Evolutionary conservation across 2,888 invertebrate species (phyloP).

Genomic region (Mythimna vitellina): DNA sequence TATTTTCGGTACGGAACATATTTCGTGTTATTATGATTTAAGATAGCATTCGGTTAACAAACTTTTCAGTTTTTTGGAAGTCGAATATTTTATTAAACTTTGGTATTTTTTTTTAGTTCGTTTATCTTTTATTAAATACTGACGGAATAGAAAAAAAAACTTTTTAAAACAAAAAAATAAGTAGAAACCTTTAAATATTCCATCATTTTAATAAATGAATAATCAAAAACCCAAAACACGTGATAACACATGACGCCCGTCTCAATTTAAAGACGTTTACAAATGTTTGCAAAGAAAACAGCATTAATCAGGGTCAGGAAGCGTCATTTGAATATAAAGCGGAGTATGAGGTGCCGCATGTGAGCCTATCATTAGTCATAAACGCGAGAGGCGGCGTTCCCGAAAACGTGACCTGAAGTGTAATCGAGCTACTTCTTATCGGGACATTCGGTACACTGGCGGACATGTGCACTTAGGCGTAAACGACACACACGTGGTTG

Average conservation of each 20-base stretch:
- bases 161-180: background rate
- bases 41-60: background rate
- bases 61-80: background rate
- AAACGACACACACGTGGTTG: constrained; percentile 66
- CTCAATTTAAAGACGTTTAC: constrained; percentile 80
- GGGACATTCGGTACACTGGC: constrained; percentile 65
- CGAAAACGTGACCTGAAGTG: constrained; percentile 81
- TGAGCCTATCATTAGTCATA: constrained; percentile 90
- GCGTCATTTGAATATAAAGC: constrained; percentile 90
- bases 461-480: constrained; percentile 77
- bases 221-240: constrained; percentile 44
- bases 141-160: background rate
- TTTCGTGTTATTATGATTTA: constrained; percentile 27
- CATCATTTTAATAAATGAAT: background rate
- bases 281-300: constrained; percentile 86
- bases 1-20: constrained; percentile 24
- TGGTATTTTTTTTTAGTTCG: constrained; percentile 11
- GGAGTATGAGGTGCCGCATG: constrained; percentile 80
- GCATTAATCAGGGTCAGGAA: constrained; percentile 89
- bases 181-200: background rate
- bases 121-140: constrained; percentile 23
- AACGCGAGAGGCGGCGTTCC: constrained; percentile 77
- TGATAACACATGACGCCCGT: constrained; percentile 66
- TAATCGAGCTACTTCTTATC: constrained; percentile 75
- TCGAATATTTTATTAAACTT: constrained; percentile 1